phyloP scores from a whole-genome alignment of 2,888 invertebrate genomes.

The Coecobrya sp. region DNA sequence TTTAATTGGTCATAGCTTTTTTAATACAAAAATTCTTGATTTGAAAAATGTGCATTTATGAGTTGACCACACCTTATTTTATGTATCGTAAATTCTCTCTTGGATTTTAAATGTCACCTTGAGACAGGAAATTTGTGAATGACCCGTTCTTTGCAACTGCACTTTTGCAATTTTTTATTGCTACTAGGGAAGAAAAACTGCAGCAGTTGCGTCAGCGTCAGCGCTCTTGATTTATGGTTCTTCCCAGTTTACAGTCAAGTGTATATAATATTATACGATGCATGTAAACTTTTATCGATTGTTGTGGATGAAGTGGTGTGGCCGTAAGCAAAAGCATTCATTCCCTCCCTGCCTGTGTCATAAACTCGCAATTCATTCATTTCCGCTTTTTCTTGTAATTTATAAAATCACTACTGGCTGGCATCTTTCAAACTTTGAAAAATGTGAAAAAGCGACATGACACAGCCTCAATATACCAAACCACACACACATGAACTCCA shows the following conservation, averaged over 20 bases:
- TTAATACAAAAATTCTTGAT: no score
- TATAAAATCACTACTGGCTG: constrained; percentile 40
- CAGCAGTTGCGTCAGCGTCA: background rate
- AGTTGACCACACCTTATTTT: no score
- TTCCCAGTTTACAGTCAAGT: background rate
- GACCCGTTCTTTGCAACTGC: background rate
- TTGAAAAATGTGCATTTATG: no score
- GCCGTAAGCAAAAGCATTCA: background rate
- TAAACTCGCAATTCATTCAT: constrained; percentile 54
- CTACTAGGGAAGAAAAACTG: background rate
- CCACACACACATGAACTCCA: background rate
- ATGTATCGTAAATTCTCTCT: background rate
- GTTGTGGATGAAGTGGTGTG: background rate
- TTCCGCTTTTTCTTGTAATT: constrained; percentile 60
- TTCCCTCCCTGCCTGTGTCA: background rate
- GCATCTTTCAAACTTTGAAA: constrained; percentile 53
- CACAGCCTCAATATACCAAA: background rate
- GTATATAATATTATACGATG: background rate
- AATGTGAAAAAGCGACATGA: constrained; percentile 26
- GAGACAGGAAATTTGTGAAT: background rate
- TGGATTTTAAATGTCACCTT: constrained; percentile 17
- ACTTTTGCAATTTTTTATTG: background rate
- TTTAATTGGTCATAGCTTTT: no score
- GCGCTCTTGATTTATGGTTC: background rate
- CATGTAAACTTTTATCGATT: constrained; percentile 11